These are phyloP conservation scores for Drosophila maculinotata DNA, from an alignment of 2,888 invertebrate species.

Conservation along the genomic window DNA sequence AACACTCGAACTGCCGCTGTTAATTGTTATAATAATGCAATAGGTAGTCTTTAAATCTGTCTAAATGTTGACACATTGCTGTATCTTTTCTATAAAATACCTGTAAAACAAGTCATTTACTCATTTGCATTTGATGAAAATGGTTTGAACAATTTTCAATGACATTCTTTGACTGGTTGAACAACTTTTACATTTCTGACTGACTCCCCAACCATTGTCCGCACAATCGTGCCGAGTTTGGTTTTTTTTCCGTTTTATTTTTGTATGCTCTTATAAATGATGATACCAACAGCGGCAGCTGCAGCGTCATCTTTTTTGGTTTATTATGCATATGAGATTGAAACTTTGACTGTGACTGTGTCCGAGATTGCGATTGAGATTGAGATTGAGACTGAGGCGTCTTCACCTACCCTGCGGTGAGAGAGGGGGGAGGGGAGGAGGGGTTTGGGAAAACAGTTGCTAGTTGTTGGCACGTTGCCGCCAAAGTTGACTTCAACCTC, in stretches of 20 bases:
- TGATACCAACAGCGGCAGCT: slow-evolving; percentile 27
- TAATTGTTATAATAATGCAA: slow-evolving; percentile 32
- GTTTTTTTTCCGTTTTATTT: slow-evolving; percentile 1
- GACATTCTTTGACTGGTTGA: slow-evolving; percentile 71
- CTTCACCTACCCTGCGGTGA: slow-evolving; percentile 38
- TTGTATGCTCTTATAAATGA: slow-evolving; percentile 25
- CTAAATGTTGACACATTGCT: slow-evolving; percentile 55
- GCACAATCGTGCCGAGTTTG: slow-evolving; percentile 8
- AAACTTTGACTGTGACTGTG: slow-evolving; percentile 33
- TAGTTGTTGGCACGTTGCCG: slow-evolving; percentile 68
- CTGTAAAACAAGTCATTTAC: slow-evolving; percentile 45
- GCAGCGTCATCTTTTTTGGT: slow-evolving; percentile 45
- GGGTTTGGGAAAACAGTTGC: slow-evolving; percentile 44
- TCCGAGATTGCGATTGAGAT: slow-evolving; percentile 16
- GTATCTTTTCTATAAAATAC: slow-evolving; percentile 11
- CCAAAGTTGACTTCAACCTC: slow-evolving; percentile 31
- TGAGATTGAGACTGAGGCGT: slow-evolving; percentile 21
- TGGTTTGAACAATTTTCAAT: slow-evolving; percentile 36
- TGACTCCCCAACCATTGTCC: slow-evolving; percentile 14
- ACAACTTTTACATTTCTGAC: slow-evolving; percentile 80
- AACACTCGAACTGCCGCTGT: background rate
- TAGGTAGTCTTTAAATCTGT: slow-evolving; percentile 18
- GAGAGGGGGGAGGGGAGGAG: background rate
- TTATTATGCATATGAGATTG: slow-evolving; percentile 67
- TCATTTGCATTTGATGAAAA: slow-evolving; percentile 51